phyloP scores from a whole-genome alignment of 1,140 invertebrate species.

The Lysiphlebus fabarum region DNA sequence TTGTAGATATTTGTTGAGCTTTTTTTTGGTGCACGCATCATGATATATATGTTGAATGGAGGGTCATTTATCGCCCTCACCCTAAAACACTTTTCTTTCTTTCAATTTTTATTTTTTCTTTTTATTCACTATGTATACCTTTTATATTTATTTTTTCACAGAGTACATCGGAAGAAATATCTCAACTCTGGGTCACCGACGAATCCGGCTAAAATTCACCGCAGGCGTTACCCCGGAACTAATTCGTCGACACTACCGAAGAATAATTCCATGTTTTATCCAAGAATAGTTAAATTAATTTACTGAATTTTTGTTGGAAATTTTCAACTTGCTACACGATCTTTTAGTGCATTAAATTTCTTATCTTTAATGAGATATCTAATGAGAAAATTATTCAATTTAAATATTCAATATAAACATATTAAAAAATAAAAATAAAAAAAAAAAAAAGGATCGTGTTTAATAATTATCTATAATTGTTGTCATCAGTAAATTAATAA shows the following conservation, averaged over 20 bases:
- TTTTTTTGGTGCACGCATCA: no score
- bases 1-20: no score
- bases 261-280: conserved; percentile 19
- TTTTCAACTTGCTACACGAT: no score
- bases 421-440: not conserved
- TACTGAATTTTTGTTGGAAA: not conserved
- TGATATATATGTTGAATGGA: no score
- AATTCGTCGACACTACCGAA: conserved; percentile 19
- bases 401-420: not conserved
- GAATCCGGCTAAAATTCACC: conserved; percentile 13
- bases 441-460: no score
- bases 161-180: conserved; percentile 12
- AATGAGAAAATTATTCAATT: no score
- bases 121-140: not conserved
- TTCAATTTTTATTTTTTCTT: conserved; percentile 1
- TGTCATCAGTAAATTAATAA: no score
- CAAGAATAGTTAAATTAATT: conserved; percentile 16
- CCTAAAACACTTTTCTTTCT: no score
- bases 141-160: not conserved
- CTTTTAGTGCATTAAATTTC: not conserved
- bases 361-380: no score
- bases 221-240: conserved; percentile 19
- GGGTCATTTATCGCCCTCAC: no score
- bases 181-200: conserved; percentile 14
- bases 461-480: no score